phyloP scores from a whole-genome alignment of 1,140 invertebrate genomes.

The Bathynomus jamesi region DNA sequence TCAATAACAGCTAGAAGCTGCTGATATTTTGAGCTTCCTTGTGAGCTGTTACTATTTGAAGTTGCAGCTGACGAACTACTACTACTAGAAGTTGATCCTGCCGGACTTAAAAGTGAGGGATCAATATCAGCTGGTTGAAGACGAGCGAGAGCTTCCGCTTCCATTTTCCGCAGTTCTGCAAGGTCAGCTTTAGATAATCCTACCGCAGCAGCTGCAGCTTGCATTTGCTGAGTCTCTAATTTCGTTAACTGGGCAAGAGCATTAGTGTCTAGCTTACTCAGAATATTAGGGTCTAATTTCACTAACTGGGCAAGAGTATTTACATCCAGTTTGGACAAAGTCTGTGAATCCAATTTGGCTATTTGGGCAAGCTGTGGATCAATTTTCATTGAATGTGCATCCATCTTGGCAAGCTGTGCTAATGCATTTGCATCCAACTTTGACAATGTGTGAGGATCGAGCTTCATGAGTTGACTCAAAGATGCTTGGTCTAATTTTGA shows the following conservation, averaged over 20 bases:
- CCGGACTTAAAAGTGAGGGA: constrained; percentile 21
- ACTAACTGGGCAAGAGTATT: constrained; percentile 33
- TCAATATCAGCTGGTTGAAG: constrained; percentile 25
- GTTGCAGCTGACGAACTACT: constrained; percentile 14
- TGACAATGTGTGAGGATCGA: constrained; percentile 22
- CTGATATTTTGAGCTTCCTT: constrained; percentile 68
- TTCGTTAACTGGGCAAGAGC: constrained; percentile 33
- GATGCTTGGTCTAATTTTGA: constrained; percentile 17
- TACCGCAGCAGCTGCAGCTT: constrained; percentile 33
- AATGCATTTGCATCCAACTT: constrained; percentile 27
- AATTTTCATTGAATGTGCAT: constrained; percentile 31
- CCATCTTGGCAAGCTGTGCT: constrained; percentile 33
- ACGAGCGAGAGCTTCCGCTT: constrained; percentile 32
- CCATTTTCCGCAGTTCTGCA: constrained; percentile 31
- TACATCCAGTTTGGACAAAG: constrained; percentile 31
- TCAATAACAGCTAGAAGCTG: constrained; percentile 90
- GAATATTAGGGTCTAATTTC: constrained; percentile 30
- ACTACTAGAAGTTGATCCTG: constrained; percentile 16
- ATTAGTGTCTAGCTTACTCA: constrained; percentile 29
- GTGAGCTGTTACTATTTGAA: constrained; percentile 39
- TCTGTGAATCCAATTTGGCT: constrained; percentile 29
- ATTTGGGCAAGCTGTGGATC: constrained; percentile 33
- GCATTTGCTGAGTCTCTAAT: constrained; percentile 35
- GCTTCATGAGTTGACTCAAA: constrained; percentile 26
- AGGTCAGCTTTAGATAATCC: constrained; percentile 34